Percentiles rank a stretch among this genome's conserved stretches.
These are phyloP conservation scores for Caenorhabditis sinica DNA, from an alignment of 2,888 invertebrate species.

Conservation along the genomic window DNA sequence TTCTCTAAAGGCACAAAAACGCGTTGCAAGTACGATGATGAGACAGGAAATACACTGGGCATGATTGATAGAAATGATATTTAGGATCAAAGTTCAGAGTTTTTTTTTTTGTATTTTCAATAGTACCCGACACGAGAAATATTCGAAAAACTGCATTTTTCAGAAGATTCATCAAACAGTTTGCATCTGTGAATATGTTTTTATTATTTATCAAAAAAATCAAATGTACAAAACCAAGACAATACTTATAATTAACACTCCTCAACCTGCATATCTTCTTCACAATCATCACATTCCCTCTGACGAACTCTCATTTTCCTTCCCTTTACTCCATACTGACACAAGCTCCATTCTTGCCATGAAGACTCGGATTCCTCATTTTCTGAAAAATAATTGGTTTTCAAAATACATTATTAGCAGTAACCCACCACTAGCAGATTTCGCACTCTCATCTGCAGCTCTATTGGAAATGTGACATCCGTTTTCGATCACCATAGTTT, in stretches of 20 bases:
- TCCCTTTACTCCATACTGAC: slow-evolving; percentile 70
- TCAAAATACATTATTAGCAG: neutral
- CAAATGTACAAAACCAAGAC: slow-evolving; percentile 15
- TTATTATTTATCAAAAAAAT: slow-evolving; percentile 6
- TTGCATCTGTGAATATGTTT: too few relatives aligned
- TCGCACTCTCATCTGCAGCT: neutral
- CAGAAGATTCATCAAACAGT: neutral
- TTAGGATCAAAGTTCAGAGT: slow-evolving; percentile 15
- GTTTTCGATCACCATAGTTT: slow-evolving; percentile 76
- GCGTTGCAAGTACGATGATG: neutral
- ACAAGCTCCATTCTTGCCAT: slow-evolving; percentile 73
- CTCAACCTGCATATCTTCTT: slow-evolving; percentile 72
- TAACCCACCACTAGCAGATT: neutral
- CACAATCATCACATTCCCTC: slow-evolving; percentile 75
- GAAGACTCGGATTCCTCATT: slow-evolving; percentile 35
- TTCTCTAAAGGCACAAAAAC: slow-evolving; percentile 10
- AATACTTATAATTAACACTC: slow-evolving; percentile 52
- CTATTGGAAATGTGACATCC: slow-evolving; percentile 67
- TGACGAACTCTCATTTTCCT: slow-evolving; percentile 72
- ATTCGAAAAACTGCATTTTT: too few relatives aligned
- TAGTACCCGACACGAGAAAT: too few relatives aligned
- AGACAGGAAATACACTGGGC: slow-evolving; percentile 11
- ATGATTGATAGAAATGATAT: neutral
- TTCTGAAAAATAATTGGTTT: slow-evolving; percentile 26
- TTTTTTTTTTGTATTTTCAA: neutral